Percentiles rank a stretch among this genome's conserved stretches.
These are phyloP conservation scores for Miniopterus natalensis DNA, from an alignment of 2,113 vertebrate species.

Conservation along the genomic window DNA sequence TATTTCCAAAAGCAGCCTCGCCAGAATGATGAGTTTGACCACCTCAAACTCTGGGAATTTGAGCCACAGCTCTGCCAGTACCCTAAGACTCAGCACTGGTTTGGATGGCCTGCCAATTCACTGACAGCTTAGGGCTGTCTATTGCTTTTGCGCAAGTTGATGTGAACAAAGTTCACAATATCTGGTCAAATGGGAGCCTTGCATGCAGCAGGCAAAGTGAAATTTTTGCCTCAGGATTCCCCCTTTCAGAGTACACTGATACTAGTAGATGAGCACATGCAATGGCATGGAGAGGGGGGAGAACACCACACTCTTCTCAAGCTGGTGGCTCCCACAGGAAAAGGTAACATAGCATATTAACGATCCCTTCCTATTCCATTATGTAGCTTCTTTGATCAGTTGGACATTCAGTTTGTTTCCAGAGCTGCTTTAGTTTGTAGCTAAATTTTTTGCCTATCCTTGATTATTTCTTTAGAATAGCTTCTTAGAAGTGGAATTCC, in stretches of 20 bases:
- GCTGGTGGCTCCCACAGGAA: neutral
- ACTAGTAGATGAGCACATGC: neutral
- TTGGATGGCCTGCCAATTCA: neutral
- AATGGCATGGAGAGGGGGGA: neutral
- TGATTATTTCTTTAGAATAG: neutral
- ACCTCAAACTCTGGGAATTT: neutral
- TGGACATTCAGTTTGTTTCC: conserved; percentile 39
- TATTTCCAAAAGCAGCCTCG: neutral
- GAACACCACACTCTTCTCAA: neutral
- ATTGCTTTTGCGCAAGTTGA: neutral
- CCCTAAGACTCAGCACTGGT: neutral
- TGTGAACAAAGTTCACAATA: neutral
- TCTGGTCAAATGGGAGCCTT: neutral
- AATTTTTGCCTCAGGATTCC: neutral
- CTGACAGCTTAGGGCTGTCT: neutral
- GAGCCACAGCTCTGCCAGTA: neutral
- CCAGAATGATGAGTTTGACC: neutral
- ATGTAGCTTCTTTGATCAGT: neutral
- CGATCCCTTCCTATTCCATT: neutral
- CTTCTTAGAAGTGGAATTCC: conserved; percentile 16
- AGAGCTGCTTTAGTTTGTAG: conserved; percentile 40
- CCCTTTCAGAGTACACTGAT: neutral
- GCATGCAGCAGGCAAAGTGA: neutral
- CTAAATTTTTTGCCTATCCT: neutral
- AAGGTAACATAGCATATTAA: neutral